Evolutionary conservation across 1,140 invertebrate species (phyloP), one percentile per base, ranked within the genome.

Genomic region (Agrilus planipennis): DNA sequence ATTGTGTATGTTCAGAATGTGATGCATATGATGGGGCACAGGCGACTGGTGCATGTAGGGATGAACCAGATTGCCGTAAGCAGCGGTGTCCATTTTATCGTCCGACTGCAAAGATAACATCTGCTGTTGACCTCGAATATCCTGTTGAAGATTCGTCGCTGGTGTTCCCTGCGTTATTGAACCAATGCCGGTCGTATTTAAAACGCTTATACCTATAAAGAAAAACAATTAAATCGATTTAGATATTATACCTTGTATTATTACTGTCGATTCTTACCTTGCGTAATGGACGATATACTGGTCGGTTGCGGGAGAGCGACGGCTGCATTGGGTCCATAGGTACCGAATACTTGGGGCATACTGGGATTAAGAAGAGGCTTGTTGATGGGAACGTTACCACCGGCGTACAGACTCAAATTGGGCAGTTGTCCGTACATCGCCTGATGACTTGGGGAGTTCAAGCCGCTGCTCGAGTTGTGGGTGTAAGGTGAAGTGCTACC

Each of bases 151-250:
- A 56, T 41, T 71, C 48, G 54, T 61, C 42, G 45, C 72, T 0
- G 75, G 72, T 1, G 71, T 81, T 45, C 81, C 81, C 53, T 82
- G 71, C 0, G 79, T 83, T 23, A 85, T 85, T n/a, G 80, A 83
- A 23, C 77, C 77, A 14, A 78, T 73, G 4, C 70, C 68, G 4
- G 64, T 60, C 1, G 75, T 77, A 49, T 74, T 75, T 9, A 77
- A 50, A 28, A 68, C 73, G 29, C 74, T 76, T 9, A 78, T 68
- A 15, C 75, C 73, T 53, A 23, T 18, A 34, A 39, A 38, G 22
- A 32, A 17, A 28, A 28, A 18, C 22, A 44, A 19, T 31, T 31
- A 31, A 22, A 42, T 9, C 2, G 11, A 25, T 36, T 36, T 34
- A 11, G 15, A 6, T 6, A 14, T 31, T 31, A 7, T n/a, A 25